Evolutionary conservation across 2,888 invertebrate genomes (phyloP), one percentile per base, ranked within the genome.

Genomic region (Toxonevra muliebris): DNA sequence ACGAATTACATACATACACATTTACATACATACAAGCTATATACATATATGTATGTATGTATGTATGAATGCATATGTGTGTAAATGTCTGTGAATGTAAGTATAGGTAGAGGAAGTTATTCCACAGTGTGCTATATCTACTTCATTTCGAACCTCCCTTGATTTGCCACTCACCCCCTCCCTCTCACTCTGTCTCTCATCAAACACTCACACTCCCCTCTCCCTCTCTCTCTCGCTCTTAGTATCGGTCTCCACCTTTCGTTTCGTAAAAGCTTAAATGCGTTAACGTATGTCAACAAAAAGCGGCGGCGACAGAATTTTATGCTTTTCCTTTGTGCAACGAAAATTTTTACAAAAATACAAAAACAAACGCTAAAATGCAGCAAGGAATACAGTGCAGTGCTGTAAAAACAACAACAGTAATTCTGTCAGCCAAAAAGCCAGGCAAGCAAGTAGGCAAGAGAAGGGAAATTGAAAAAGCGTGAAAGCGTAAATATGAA

Each of bases 401-500:
- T 2, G 45, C 45, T 1, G 13, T 1, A 48, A 48, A 48, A 48
- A 48, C 15, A 15, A 13, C 13, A 48, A 15, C n/a, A 5, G 48
- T 11, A 48, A 13, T n/a, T 48, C 15, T 20, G 13, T 45, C 13
- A 20, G 20, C 45, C 45, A 43, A 59, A 13, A 60, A 30, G 13
- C 7, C 50, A 48, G 45, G 40, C 53, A 63, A 15, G 48, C 41
- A 12, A 43, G 41, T 15, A 30, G 63, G 20, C 55, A 19, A 48
- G 11, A 57, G 45, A 45, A 59, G 59, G 59, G 30, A 65, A 53
- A 59, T 65, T 65, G 58, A 58, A 50, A 65, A 65, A 59, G 65
- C 53, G 59, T 65, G 58, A 65, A 59, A 59, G 65, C 52, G 65
- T 65, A 59, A 65, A 65, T 65, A 58, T 65, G 52, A 65, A 59